Evolutionary conservation across 2,113 vertebrate species (phyloP), one percentile per base, ranked within the genome.

Genomic region (Nematolebias whitei): DNA sequence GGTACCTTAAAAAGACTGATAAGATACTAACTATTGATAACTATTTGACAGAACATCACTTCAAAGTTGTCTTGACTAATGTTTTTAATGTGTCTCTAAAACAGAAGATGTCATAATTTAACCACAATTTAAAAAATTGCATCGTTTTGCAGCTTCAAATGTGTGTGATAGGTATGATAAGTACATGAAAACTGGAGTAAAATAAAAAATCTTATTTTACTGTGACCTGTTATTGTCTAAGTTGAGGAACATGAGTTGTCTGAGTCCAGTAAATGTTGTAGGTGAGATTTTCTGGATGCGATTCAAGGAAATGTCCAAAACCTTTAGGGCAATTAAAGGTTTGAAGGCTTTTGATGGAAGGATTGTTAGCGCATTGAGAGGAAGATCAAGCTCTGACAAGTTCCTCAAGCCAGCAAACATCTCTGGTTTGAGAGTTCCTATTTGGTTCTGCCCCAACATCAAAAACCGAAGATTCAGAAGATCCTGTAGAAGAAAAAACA

Each of bases 381-480:
- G 85, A 13, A 94, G 83, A 54, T 94, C 92, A 24, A 93, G 74
- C 2, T 93, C 92, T 6, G 92, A 92, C 48, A 94, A 81, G 68
- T 93, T 94, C 70, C 78, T 90, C 84, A 93, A 78, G 18, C 92
- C 92, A 1, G 57, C 48, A 52, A 94, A 93, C 72, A 91, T 90
- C 13, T 86, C 88, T 11, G 91, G 52, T 63, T 84, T 88, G 32
- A 94, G 53, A 14, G 19, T 54, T 2, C 80, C 59, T 38, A 94
- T 91, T 68, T 88, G 89, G 77, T 93, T 94, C 51, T 92, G 90
- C 11, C 92, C 91, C 75, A 93, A 73, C 91, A 93, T 90, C 41
- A 94, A 89, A 67, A 93, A 94, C 24, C 91, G 89, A 12, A 94
- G 91, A 74, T 90, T 93, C 32, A 90, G 76, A 19, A 93, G 90